A percentile compares a stretch with the other conserved stretches of the same genome.
Evolutionary conservation across 2,113 vertebrate genomes (phyloP).

Genomic region (Mesoclemmys tuberculata): DNA sequence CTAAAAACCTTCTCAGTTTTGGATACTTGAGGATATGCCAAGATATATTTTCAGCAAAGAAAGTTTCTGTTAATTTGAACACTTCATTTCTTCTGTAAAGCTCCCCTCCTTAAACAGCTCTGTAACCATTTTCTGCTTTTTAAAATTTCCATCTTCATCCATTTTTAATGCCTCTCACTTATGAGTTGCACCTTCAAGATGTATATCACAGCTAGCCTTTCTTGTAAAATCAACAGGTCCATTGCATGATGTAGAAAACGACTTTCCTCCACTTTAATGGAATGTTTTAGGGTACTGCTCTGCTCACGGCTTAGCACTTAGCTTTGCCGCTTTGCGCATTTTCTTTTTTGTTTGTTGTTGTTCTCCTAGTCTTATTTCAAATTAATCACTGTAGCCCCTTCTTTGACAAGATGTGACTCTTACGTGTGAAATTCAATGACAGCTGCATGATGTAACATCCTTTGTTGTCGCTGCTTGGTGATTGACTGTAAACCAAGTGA

Average conservation of each 20-base stretch:
- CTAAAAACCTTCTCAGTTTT: not conserved
- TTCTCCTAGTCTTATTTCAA: not conserved
- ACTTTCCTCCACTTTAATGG: not conserved
- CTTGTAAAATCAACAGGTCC: not conserved
- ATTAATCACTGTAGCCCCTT: not conserved
- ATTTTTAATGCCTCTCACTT: not conserved
- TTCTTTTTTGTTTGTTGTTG: not conserved
- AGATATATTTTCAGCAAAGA: not conserved
- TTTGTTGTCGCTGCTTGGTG: not conserved
- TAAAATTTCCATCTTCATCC: not conserved
- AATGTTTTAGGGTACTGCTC: not conserved
- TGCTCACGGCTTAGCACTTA: not conserved
- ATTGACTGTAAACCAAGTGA: not conserved
- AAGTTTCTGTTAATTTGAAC: not conserved
- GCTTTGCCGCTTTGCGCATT: not conserved
- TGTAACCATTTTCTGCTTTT: not conserved
- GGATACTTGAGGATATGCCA: not conserved
- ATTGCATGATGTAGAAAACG: not conserved
- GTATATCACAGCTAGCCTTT: not conserved
- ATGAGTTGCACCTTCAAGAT: not conserved
- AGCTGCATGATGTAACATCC: not conserved
- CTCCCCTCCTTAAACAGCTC: not conserved
- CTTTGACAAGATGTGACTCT: not conserved
- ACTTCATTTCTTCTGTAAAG: not conserved
- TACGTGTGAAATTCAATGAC: not conserved